A percentile compares a stretch with the other conserved stretches of the same genome.
phyloP scores from a whole-genome alignment of 2,888 invertebrate genomes.

The Melieria crassipennis region DNA sequence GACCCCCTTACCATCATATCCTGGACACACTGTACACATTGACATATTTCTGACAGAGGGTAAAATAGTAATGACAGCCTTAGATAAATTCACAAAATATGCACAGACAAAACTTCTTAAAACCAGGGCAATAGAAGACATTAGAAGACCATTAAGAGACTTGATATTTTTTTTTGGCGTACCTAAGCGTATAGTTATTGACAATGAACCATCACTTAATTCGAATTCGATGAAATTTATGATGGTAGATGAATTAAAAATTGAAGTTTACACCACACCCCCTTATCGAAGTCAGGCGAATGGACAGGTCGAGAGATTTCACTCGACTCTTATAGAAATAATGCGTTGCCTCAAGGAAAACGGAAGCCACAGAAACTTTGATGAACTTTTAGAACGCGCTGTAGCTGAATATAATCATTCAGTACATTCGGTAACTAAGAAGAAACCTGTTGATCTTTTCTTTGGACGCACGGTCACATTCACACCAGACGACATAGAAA shows the following conservation, averaged over 20 bases:
- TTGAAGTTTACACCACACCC: conserved; percentile 38
- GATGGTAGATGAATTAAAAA: conserved; percentile 38
- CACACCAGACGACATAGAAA: too few relatives aligned
- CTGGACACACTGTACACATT: conserved; percentile 39
- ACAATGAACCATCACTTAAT: conserved; percentile 43
- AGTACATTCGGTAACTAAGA: too few relatives aligned
- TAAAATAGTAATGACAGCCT: conserved; percentile 28
- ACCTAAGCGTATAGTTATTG: conserved; percentile 40
- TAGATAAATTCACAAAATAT: conserved; percentile 41
- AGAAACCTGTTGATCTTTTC: too few relatives aligned
- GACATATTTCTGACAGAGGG: conserved; percentile 37
- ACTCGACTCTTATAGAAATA: too few relatives aligned
- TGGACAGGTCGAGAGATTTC: too few relatives aligned
- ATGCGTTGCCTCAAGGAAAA: too few relatives aligned
- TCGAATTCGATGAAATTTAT: conserved; percentile 37
- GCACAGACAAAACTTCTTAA: conserved; percentile 28
- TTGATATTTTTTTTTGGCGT: conserved; percentile 39
- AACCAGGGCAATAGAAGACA: conserved; percentile 33
- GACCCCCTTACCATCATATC: conserved; percentile 36
- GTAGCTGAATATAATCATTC: too few relatives aligned
- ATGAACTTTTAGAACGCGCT: too few relatives aligned
- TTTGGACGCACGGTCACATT: too few relatives aligned
- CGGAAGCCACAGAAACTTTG: too few relatives aligned
- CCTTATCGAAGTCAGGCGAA: too few relatives aligned
- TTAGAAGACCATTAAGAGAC: conserved; percentile 36